These are phyloP conservation scores for Noctuana brunneofusca DNA, from an alignment of 2,888 invertebrate species.

Conservation along the genomic window DNA sequence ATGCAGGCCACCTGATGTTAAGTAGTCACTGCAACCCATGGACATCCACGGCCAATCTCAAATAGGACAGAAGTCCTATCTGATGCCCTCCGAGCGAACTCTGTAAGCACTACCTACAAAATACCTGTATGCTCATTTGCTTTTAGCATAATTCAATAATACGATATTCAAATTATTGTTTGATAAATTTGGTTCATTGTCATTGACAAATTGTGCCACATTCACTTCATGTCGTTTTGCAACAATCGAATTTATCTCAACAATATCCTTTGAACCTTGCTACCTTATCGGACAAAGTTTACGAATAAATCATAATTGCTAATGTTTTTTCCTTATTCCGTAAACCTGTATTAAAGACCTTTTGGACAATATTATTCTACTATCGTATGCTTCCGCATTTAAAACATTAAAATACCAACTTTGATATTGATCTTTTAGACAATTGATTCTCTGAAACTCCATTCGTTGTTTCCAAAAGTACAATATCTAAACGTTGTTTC, in stretches of 20 bases:
- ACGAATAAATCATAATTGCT: conserved; percentile 36
- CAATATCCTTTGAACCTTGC: conserved; percentile 36
- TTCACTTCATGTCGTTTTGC: conserved; percentile 18
- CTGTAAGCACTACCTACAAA: no score
- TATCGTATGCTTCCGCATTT: conserved; percentile 7
- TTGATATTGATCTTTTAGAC: background rate
- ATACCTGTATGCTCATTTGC: no score
- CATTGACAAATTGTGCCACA: conserved; percentile 9
- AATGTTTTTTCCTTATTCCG: conserved; percentile 35
- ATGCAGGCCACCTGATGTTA: no score
- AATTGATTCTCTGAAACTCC: background rate
- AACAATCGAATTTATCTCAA: conserved; percentile 15
- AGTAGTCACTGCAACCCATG: no score
- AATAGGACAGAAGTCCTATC: no score
- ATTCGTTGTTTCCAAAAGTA: background rate
- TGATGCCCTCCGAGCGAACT: no score
- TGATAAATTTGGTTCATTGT: conserved; percentile 17
- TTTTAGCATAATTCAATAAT: background rate
- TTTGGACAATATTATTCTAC: conserved; percentile 1
- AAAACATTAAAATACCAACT: background rate
- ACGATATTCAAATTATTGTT: background rate
- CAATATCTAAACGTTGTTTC: background rate
- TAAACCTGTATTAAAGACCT: conserved; percentile 8
- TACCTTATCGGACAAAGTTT: conserved; percentile 8
- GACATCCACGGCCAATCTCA: no score